Conservation (phyloP, 2,888 invertebrate genomes). For the Caenorhabditis sp. region DNA sequence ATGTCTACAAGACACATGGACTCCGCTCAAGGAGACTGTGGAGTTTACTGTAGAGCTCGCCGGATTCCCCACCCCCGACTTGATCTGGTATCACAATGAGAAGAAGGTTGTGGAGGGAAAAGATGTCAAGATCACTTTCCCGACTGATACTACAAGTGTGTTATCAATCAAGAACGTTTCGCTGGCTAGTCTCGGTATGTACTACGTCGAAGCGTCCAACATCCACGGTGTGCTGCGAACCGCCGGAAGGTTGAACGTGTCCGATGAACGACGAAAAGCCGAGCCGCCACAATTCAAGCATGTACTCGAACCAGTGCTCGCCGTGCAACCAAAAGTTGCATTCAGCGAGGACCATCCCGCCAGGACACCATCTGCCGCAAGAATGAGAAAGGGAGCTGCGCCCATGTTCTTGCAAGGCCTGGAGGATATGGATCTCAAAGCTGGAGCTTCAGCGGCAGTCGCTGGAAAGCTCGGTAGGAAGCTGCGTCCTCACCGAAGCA, state of each 20-base stretch:
- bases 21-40: constrained; percentile 73
- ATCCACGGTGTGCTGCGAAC: constrained; percentile 79
- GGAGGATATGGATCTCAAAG: constrained; percentile 81
- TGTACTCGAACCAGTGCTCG: constrained; percentile 56
- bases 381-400: constrained; percentile 75
- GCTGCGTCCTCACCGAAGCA: constrained; percentile 64
- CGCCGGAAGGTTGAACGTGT: constrained; percentile 73
- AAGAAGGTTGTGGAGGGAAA: constrained; percentile 71
- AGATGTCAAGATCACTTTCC: constrained; percentile 71
- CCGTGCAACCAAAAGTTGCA: constrained; percentile 70
- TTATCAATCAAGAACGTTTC: constrained; percentile 72
- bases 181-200: constrained; percentile 75
- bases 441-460: constrained; percentile 80
- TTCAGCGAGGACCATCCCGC: constrained; percentile 69
- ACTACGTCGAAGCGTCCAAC: constrained; percentile 78
- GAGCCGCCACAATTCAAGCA: constrained; percentile 76
- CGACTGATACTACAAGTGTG: constrained; percentile 68
- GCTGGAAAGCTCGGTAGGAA: constrained; percentile 78
- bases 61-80: constrained; percentile 78
- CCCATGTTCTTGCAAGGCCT: constrained; percentile 80
- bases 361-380: constrained; percentile 59
- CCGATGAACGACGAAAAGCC: constrained; percentile 66
- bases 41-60: constrained; percentile 77
- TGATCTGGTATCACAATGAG: constrained; percentile 80
- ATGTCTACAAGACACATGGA: constrained; percentile 79